Evolutionary conservation across 2,113 vertebrate genomes (phyloP).

Genomic region (Rhagologus leucostigma): DNA sequence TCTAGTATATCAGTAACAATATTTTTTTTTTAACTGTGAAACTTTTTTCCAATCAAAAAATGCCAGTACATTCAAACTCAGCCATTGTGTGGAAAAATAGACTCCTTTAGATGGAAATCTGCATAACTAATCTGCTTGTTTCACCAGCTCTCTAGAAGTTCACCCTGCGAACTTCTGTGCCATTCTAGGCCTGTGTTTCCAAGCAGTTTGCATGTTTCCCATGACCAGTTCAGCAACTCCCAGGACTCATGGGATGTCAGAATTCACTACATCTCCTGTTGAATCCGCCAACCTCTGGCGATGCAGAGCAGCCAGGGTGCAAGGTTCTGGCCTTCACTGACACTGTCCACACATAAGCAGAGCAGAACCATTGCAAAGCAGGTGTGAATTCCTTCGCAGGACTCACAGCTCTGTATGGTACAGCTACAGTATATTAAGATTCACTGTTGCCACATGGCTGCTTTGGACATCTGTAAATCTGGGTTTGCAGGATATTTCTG

Average conservation of each 20-base stretch:
- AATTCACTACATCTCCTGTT: background rate
- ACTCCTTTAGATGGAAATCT: background rate
- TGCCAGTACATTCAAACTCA: background rate
- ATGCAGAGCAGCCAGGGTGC: background rate
- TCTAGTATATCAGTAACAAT: background rate
- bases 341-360: background rate
- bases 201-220: background rate
- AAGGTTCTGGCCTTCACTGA: background rate
- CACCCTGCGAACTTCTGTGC: background rate
- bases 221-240: background rate
- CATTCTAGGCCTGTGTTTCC: background rate
- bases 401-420: background rate
- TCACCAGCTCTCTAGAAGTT: background rate
- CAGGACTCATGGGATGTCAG: rapidly evolving
- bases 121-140: background rate
- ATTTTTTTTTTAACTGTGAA: background rate
- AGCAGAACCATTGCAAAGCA: background rate
- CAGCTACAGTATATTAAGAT: background rate
- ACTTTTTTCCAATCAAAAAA: background rate
- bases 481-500: background rate
- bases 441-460: background rate
- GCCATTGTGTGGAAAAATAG: background rate
- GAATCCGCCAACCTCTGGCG: background rate
- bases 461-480: background rate
- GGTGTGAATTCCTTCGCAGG: background rate